Percentiles rank a stretch among this genome's conserved stretches.
phyloP scores from a whole-genome alignment of 2,113 vertebrate genomes.

The Austrofundulus limnaeus region DNA sequence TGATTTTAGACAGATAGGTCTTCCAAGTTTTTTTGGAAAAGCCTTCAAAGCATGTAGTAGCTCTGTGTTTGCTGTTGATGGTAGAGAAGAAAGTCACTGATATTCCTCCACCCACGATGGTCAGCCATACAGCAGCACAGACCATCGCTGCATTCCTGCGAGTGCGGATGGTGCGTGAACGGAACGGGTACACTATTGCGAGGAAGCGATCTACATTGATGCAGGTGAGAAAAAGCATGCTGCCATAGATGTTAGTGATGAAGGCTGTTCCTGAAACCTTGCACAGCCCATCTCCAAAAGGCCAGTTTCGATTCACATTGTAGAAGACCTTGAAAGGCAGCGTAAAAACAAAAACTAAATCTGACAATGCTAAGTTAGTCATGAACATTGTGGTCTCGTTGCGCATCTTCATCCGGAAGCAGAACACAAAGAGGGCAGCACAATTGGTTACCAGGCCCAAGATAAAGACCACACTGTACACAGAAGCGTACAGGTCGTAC shows the following conservation, averaged over 20 bases:
- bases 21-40: conserved; percentile 96
- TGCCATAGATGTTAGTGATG: conserved; percentile 97
- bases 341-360: conserved; percentile 94
- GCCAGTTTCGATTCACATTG: conserved; percentile 95
- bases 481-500: conserved; percentile 93
- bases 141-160: conserved; percentile 88
- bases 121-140: conserved; percentile 91
- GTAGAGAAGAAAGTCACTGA: conserved; percentile 96
- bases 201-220: conserved; percentile 96
- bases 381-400: conserved; percentile 97
- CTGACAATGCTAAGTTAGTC: conserved; percentile 94
- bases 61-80: conserved; percentile 87
- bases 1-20: conserved; percentile 97
- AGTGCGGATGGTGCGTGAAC: conserved; percentile 90
- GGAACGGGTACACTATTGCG: conserved; percentile 94
- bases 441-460: conserved; percentile 95
- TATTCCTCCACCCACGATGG: conserved; percentile 94
- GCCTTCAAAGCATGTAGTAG: conserved; percentile 94
- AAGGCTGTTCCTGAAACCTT: conserved; percentile 96
- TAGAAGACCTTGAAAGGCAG: conserved; percentile 98
- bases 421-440: conserved; percentile 94
- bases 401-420: conserved; percentile 92
- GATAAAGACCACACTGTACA: conserved; percentile 95
- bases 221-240: conserved; percentile 98
- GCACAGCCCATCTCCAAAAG: conserved; percentile 94